Percentiles rank a stretch among this genome's conserved stretches.
phyloP scores from a whole-genome alignment of 2,888 invertebrate genomes.

The Amaurobius ferox region DNA sequence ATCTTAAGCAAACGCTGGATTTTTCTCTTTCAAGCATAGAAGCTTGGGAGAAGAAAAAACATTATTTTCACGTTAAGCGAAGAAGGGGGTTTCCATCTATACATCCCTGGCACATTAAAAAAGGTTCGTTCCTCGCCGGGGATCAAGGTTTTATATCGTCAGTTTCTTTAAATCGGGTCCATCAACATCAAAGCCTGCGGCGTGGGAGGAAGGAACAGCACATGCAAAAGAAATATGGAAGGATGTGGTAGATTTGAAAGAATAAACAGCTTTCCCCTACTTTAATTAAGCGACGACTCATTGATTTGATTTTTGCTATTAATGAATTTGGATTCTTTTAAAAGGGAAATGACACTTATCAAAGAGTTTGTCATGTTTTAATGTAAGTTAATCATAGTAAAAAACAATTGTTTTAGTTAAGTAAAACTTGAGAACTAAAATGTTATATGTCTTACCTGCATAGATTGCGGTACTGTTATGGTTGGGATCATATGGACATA shows the following conservation, averaged over 20 bases:
- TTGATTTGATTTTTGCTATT: too few species aligned
- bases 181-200: not conserved
- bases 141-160: slow-evolving; percentile 61
- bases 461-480: slow-evolving; percentile 97
- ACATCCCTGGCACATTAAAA: slow-evolving; percentile 60
- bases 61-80: slow-evolving; percentile 63
- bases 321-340: too few species aligned
- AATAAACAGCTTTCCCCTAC: not conserved
- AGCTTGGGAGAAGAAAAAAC: slow-evolving; percentile 39
- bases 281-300: not conserved
- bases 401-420: too few species aligned
- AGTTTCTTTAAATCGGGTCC: slow-evolving; percentile 46
- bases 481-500: slow-evolving; percentile 95
- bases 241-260: not conserved
- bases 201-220: not conserved
- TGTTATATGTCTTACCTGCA: slow-evolving; percentile 83
- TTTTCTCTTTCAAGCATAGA: slow-evolving; percentile 14
- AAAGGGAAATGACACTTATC: too few species aligned
- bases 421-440: too few species aligned
- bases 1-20: slow-evolving; percentile 25
- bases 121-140: slow-evolving; percentile 27
- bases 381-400: too few species aligned
- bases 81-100: slow-evolving; percentile 35
- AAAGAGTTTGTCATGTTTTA: too few species aligned
- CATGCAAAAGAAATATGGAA: not conserved